A percentile compares a stretch with the other conserved stretches of the same genome.
Evolutionary conservation across 1,140 invertebrate genomes (phyloP).

Genomic region (Megalopta genalis): DNA sequence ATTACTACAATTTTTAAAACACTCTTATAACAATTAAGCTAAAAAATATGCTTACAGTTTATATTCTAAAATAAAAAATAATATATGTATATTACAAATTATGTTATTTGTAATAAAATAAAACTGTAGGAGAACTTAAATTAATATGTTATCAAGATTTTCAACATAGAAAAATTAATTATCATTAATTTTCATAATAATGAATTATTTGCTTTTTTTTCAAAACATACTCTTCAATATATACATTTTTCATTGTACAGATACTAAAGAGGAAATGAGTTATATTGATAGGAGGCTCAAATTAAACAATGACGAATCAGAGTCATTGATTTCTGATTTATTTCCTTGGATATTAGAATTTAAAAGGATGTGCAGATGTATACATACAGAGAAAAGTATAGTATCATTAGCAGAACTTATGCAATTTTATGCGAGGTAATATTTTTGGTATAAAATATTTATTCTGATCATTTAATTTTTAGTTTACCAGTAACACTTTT

Average conservation of each 20-base stretch:
- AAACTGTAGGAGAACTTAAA: too few species aligned
- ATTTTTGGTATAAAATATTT: neutral
- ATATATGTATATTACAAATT: neutral
- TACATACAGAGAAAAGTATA: conserved; percentile 59
- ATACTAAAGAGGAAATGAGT: conserved; percentile 53
- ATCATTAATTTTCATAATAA: neutral
- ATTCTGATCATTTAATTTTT: conserved; percentile 3
- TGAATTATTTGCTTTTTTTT: neutral
- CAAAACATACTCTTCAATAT: neutral
- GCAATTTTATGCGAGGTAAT: conserved; percentile 68
- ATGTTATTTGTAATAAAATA: neutral
- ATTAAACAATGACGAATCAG: conserved; percentile 55
- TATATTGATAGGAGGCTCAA: conserved; percentile 38
- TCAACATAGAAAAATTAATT: neutral
- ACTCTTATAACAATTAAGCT: neutral
- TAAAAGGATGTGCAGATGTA: conserved; percentile 59
- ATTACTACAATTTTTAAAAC: neutral
- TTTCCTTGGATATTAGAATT: conserved; percentile 70
- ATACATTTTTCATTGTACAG: conserved; percentile 45
- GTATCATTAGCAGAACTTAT: conserved; percentile 65
- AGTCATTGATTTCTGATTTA: conserved; percentile 59
- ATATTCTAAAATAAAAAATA: neutral
- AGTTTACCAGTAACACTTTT: conserved; percentile 60
- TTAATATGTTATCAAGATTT: neutral
- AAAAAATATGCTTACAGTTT: neutral